Evolutionary conservation across 2,113 vertebrate genomes (phyloP).

Genomic region (Irena cyanogastra): DNA sequence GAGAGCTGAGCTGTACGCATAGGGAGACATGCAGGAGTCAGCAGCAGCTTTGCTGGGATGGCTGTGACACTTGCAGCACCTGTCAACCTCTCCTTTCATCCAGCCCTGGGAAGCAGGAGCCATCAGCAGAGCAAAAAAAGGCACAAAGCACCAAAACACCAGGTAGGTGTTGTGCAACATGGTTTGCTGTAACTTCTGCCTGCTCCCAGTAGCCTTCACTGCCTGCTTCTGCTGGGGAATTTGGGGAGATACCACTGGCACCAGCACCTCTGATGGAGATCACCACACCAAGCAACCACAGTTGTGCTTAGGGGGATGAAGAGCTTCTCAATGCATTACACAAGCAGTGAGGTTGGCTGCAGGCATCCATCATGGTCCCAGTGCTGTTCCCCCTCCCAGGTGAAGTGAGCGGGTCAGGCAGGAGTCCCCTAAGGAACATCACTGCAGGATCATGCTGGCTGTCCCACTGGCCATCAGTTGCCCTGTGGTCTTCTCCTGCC

Average conservation of each 20-base stretch:
- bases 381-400: background rate
- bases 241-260: background rate
- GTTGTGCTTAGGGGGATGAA: background rate
- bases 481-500: background rate
- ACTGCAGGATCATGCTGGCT: background rate
- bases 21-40: background rate
- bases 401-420: accelerated
- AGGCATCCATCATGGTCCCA: accelerated
- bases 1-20: background rate
- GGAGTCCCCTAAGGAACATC: accelerated
- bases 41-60: background rate
- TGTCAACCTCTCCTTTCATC: background rate
- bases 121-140: background rate
- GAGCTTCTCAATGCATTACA: accelerated
- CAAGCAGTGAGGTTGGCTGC: background rate
- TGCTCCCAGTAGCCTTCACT: background rate
- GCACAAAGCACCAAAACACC: background rate
- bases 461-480: accelerated
- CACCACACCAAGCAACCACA: background rate
- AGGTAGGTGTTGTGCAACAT: background rate
- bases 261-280: background rate
- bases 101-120: background rate
- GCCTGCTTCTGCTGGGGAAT: background rate
- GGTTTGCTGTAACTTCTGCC: background rate
- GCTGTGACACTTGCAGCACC: background rate